Conservation (phyloP, 2,888 invertebrate species). For the Ochropacha duplaris region DNA sequence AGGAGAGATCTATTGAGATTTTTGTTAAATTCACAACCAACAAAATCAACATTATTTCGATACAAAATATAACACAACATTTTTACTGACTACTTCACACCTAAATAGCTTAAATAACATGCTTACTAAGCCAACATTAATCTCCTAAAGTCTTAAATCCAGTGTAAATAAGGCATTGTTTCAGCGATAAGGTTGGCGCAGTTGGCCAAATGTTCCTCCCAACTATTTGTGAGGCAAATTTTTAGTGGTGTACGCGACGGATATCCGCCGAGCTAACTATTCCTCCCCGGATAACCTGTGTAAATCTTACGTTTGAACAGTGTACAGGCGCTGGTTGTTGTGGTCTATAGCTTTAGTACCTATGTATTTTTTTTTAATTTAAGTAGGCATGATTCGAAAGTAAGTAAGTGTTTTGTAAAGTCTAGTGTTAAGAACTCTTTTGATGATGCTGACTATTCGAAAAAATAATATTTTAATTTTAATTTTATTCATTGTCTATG, state of each 20-base stretch:
- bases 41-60: no score
- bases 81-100: background rate
- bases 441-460: no score
- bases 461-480: no score
- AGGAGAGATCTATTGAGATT: no score
- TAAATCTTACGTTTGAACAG: conserved; percentile 76
- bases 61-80: no score
- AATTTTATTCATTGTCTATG: no score
- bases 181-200: background rate
- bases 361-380: no score
- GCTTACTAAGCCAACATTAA: background rate
- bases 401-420: no score
- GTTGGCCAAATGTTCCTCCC: conserved; percentile 17
- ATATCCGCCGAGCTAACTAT: conserved; percentile 65
- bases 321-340: conserved; percentile 36
- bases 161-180: background rate
- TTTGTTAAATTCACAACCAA: no score
- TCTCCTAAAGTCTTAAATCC: background rate
- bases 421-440: no score
- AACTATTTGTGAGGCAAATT: conserved; percentile 69
- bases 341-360: conserved; percentile 14
- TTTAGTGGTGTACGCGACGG: conserved; percentile 57
- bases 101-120: background rate
- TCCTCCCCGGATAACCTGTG: conserved; percentile 74
- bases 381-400: no score